phyloP scores from a whole-genome alignment of 64 coral and sea anemone genomes.

The Porites australiensis region DNA sequence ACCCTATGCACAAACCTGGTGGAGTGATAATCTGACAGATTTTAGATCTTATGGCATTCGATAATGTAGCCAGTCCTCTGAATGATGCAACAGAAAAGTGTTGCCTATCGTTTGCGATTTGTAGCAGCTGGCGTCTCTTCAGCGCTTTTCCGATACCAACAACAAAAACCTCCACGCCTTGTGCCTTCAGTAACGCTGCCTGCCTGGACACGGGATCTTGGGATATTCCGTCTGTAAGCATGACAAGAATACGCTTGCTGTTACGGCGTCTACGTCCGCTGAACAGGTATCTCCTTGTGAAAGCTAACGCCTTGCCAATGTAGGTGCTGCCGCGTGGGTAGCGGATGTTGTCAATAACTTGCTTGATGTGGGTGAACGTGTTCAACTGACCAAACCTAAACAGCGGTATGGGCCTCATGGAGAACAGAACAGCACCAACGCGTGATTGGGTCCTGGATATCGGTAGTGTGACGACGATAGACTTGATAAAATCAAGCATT shows the following conservation, averaged over 20 bases:
- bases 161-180: constrained; percentile 43
- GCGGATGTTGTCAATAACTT: constrained; percentile 45
- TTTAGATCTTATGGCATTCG: constrained; percentile 19
- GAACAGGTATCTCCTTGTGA: constrained; percentile 28
- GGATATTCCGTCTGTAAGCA: constrained; percentile 69
- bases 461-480: constrained; percentile 34
- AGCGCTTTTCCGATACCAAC: constrained; percentile 60
- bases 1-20: constrained; percentile 3
- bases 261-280: neutral
- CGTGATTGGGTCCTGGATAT: constrained; percentile 50
- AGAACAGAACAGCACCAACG: constrained; percentile 51
- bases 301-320: constrained; percentile 58
- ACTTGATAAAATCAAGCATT: constrained; percentile 58
- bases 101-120: constrained; percentile 33
- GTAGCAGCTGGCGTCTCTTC: constrained; percentile 24
- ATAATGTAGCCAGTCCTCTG: constrained; percentile 37
- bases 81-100: constrained; percentile 26
- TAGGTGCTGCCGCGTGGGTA: constrained; percentile 64
- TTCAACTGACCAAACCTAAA: constrained; percentile 52
- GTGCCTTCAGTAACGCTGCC: constrained; percentile 19
- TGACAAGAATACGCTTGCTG: constrained; percentile 43
- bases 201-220: constrained; percentile 42
- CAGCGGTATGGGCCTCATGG: constrained; percentile 38
- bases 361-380: neutral
- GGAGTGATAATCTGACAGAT: constrained; percentile 30